Percentiles rank a stretch among this genome's conserved stretches.
Evolutionary conservation across 2,888 invertebrate species (phyloP).

Genomic region (Scaptodrosophila latifasciaeformis): DNA sequence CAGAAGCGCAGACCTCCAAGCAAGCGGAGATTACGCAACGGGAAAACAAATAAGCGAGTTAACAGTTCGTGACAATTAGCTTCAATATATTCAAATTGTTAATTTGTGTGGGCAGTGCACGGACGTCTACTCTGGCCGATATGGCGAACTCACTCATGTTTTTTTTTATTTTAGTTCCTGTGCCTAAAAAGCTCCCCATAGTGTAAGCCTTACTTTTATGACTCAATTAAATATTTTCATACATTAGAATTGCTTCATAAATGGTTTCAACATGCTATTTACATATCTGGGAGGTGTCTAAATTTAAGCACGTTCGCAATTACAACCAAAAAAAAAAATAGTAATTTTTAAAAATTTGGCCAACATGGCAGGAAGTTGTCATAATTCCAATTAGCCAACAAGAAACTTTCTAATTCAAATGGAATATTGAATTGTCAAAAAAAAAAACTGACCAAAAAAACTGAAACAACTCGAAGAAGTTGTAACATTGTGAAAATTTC

Average conservation of each 20-base stretch:
- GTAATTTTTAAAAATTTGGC: too few relatives aligned
- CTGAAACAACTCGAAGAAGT: too few relatives aligned
- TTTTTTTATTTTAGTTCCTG: conserved; percentile 27
- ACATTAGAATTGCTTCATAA: conserved; percentile 25
- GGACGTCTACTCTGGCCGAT: conserved; percentile 39
- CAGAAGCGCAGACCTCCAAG: too few relatives aligned
- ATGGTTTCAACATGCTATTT: conserved; percentile 44
- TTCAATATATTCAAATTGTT: too few relatives aligned
- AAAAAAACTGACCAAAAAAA: too few relatives aligned
- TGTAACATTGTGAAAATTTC: too few relatives aligned
- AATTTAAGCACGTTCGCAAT: conserved; percentile 49
- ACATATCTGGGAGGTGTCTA: conserved; percentile 42
- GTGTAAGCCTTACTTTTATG: conserved; percentile 53
- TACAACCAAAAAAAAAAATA: too few relatives aligned
- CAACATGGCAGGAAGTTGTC: background rate
- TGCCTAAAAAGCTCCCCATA: conserved; percentile 36
- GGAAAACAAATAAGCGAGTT: too few relatives aligned
- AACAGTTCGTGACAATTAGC: too few relatives aligned
- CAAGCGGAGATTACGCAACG: too few relatives aligned
- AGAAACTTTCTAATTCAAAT: too few relatives aligned
- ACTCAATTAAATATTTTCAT: conserved; percentile 47
- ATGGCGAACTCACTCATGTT: conserved; percentile 34
- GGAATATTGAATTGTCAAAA: too few relatives aligned
- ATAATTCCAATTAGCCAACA: conserved; percentile 9
- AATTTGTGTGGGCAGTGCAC: conserved; percentile 30